Percentiles rank a stretch among this genome's conserved stretches.
phyloP scores from a whole-genome alignment of 2,113 vertebrate species.

The Phoenicopterus ruber region DNA sequence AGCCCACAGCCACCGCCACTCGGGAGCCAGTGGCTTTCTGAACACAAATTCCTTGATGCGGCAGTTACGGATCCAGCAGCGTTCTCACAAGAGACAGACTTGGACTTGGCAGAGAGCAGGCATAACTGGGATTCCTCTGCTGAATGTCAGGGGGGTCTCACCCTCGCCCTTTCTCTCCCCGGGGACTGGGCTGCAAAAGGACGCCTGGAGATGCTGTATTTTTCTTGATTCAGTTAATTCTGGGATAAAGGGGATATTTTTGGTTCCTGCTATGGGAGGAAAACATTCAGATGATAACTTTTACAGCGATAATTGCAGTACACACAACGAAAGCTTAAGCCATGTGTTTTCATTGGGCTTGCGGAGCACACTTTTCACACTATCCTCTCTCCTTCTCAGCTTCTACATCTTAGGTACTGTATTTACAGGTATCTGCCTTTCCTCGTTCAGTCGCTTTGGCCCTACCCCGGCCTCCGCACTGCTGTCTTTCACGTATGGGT shows the following conservation, averaged over 20 bases:
- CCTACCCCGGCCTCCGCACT: background rate
- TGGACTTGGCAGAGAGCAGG: slow-evolving; percentile 22
- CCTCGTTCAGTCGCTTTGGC: background rate
- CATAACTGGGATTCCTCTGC: slow-evolving; percentile 2
- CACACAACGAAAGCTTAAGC: background rate
- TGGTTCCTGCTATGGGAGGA: background rate
- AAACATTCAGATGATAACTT: background rate
- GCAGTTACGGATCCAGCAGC: background rate
- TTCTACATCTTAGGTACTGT: background rate
- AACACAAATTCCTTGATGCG: background rate
- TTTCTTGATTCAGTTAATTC: background rate
- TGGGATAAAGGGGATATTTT: background rate
- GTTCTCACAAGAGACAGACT: background rate
- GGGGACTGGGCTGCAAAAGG: background rate
- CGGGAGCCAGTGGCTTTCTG: background rate
- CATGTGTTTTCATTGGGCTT: background rate
- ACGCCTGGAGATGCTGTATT: background rate
- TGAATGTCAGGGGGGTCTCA: background rate
- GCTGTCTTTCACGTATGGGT: background rate
- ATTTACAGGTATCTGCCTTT: background rate
- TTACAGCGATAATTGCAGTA: background rate
- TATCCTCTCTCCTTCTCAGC: background rate
- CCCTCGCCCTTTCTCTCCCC: background rate
- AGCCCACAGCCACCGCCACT: background rate
- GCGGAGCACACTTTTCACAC: background rate